Percentiles rank a stretch among this genome's conserved stretches.
These are phyloP conservation scores for Bombus huntii DNA, from an alignment of 1,140 invertebrate genomes.

Conservation along the genomic window DNA sequence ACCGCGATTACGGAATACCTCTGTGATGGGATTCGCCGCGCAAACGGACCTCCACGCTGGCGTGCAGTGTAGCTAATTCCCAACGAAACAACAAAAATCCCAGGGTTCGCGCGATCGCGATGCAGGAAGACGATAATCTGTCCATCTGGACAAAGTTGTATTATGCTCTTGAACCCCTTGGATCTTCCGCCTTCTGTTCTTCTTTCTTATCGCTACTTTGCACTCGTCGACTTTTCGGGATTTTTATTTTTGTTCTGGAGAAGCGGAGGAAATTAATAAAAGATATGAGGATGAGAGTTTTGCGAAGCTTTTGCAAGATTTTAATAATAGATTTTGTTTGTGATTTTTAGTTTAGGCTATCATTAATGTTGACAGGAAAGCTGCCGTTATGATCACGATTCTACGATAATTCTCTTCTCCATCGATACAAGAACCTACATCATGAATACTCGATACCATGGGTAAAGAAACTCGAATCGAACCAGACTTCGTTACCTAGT, in stretches of 20 bases:
- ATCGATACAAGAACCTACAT: not conserved
- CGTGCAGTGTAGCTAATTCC: conserved; percentile 8
- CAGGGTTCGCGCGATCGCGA: conserved; percentile 10
- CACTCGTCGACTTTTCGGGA: not conserved
- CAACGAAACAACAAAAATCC: conserved; percentile 28
- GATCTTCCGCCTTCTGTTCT: not conserved
- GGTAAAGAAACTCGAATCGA: not conserved
- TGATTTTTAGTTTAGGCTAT: too few relatives aligned
- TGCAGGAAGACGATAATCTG: conserved; percentile 33
- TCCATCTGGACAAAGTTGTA: conserved; percentile 24
- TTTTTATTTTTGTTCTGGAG: not conserved
- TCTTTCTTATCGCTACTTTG: not conserved
- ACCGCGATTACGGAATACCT: conserved; percentile 56
- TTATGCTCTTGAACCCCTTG: not conserved
- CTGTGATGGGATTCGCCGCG: not conserved
- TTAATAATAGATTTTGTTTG: too few relatives aligned
- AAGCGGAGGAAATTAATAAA: not conserved
- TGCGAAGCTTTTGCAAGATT: too few relatives aligned
- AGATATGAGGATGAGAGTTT: not conserved
- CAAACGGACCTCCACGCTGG: not conserved
- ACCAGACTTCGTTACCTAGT: not conserved
- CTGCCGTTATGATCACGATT: not conserved
- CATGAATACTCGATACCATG: not conserved
- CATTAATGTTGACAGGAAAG: too few relatives aligned
- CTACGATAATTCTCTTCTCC: not conserved